phyloP scores from a whole-genome alignment of 2,888 invertebrate genomes.

The Pristionchus mayeri region DNA sequence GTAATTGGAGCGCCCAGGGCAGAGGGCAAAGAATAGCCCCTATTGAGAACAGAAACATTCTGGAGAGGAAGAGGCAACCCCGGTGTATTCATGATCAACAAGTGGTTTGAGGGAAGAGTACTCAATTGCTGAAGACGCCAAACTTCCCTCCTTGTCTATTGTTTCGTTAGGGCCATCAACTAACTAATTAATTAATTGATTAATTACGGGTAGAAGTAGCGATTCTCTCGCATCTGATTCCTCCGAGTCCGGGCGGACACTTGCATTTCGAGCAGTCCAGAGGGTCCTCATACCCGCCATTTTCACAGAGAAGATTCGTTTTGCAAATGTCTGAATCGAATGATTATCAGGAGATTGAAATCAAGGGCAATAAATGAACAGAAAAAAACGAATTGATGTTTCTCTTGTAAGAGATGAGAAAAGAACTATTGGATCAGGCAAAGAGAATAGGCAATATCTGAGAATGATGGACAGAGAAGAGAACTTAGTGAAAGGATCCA shows the following conservation, averaged over 20 bases:
- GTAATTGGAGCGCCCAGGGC: neutral
- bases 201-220: slow-evolving; percentile 38
- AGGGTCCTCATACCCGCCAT: slow-evolving; percentile 67
- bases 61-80: neutral
- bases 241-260: slow-evolving; percentile 64
- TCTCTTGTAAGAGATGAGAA: too few species aligned
- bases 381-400: too few species aligned
- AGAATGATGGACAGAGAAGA: neutral
- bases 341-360: neutral
- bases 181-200: neutral
- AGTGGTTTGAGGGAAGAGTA: too few species aligned
- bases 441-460: neutral
- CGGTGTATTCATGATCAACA: too few species aligned
- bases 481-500: neutral
- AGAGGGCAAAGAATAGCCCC: neutral
- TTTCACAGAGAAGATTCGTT: slow-evolving; percentile 55
- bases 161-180: too few species aligned
- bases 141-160: too few species aligned
- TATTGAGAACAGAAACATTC: neutral
- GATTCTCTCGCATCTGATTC: slow-evolving; percentile 58
- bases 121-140: too few species aligned
- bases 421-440: neutral
- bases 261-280: slow-evolving; percentile 61
- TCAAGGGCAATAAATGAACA: too few species aligned
- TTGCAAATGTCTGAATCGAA: slow-evolving; percentile 60